Percentiles rank a stretch among this genome's conserved stretches.
These are phyloP conservation scores for Athalia cordata DNA, from an alignment of 2,888 invertebrate genomes.

Conservation along the genomic window DNA sequence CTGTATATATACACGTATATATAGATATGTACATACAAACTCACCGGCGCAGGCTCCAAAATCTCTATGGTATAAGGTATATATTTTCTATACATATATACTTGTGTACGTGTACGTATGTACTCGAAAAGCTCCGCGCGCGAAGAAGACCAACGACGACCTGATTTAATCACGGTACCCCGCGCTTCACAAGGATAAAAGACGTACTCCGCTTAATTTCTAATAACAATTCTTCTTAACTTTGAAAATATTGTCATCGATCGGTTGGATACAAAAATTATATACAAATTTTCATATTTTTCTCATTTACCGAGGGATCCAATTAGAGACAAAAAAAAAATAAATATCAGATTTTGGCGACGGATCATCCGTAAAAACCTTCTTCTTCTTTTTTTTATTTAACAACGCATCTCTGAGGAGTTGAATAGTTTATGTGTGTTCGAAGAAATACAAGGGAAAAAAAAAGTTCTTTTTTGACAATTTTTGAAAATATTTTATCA, in stretches of 20 bases:
- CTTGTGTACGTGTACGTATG: background rate
- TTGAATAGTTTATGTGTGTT: no score
- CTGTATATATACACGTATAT: no score
- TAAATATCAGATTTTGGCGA: no score
- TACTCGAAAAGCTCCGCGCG: no score
- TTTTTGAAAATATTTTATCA: no score
- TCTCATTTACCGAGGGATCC: background rate
- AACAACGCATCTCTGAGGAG: no score
- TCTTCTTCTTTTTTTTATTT: no score
- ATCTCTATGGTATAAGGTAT: conserved; percentile 14
- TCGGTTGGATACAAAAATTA: background rate
- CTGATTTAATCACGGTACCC: conserved; percentile 37
- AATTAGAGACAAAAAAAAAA: no score
- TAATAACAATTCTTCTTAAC: background rate
- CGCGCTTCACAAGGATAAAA: conserved; percentile 25
- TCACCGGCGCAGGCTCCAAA: conserved; percentile 35
- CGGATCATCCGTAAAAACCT: no score
- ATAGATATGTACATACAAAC: background rate
- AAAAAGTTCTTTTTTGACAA: no score
- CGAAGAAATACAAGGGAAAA: no score
- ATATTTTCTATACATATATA: background rate
- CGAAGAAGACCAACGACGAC: conserved; percentile 35
- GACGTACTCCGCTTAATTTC: background rate
- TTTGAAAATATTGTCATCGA: no score
- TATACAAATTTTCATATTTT: background rate